phyloP scores from a whole-genome alignment of 2,888 invertebrate species.

The Cheilosia vernalis region DNA sequence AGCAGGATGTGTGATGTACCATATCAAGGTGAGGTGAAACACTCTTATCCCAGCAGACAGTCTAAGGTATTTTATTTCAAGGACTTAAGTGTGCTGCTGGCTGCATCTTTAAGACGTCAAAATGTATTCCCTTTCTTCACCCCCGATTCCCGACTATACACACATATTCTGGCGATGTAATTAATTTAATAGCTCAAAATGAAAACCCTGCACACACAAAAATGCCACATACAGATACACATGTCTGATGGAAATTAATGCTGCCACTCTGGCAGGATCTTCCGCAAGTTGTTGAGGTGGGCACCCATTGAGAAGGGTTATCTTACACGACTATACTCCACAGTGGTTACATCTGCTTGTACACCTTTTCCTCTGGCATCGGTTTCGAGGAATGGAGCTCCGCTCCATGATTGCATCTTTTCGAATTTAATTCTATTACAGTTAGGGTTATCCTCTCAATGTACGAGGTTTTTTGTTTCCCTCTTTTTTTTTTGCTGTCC shows the following conservation, averaged over 20 bases:
- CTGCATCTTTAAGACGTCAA: constrained; percentile 1
- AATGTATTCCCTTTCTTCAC: not conserved
- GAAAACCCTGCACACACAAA: constrained; percentile 29
- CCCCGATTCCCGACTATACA: not conserved
- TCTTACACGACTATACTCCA: constrained; percentile 21
- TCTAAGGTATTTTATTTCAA: constrained; percentile 24
- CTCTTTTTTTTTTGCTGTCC: not conserved
- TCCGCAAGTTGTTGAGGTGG: constrained; percentile 6
- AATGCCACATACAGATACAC: constrained; percentile 33
- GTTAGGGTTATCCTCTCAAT: constrained; percentile 19
- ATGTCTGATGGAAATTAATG: constrained; percentile 42
- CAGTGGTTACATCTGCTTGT: constrained; percentile 1
- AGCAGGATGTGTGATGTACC: not conserved
- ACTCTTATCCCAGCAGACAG: not conserved
- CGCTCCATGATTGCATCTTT: constrained; percentile 38
- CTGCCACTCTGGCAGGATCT: constrained; percentile 30
- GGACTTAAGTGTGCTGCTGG: not conserved
- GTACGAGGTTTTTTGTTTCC: not conserved
- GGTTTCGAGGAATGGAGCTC: not conserved
- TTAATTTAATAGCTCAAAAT: constrained; percentile 54
- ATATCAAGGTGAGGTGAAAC: not conserved
- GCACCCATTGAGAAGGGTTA: too few species aligned
- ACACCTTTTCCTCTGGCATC: not conserved
- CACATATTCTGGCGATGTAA: constrained; percentile 26
- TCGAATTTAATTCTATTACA: constrained; percentile 48